A percentile compares a stretch with the other conserved stretches of the same genome.
Conservation (phyloP, 2,797 vertebrate species). For the Graptemys geographica region DNA sequence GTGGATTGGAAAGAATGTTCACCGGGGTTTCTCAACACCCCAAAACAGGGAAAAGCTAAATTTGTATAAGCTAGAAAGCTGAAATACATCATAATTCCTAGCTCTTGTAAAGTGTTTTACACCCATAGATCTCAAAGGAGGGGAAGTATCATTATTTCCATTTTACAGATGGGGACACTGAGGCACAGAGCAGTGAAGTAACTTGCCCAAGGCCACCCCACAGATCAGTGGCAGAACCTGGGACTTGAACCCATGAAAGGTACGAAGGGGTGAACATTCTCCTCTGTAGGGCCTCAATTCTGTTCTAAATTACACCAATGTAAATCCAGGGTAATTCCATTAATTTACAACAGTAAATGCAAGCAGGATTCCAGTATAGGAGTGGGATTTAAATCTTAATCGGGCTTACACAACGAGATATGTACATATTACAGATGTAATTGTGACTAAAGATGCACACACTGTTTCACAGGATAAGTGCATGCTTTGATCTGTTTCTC, state of each 20-base stretch:
- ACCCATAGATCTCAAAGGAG: not conserved
- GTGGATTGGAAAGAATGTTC: too few relatives aligned
- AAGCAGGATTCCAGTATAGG: not conserved
- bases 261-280: not conserved
- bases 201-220: not conserved
- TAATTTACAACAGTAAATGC: not conserved
- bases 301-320: not conserved
- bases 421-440: not conserved
- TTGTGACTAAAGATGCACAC: not conserved
- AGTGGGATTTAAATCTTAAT: not conserved
- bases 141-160: not conserved
- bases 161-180: not conserved
- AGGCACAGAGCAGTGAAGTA: not conserved
- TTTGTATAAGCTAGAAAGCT: too few relatives aligned
- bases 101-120: too few relatives aligned
- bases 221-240: not conserved
- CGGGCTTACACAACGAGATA: not conserved
- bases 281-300: not conserved
- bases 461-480: not conserved
- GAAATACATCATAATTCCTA: too few relatives aligned
- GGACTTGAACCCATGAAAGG: not conserved
- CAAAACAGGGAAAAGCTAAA: too few relatives aligned
- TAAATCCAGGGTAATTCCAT: not conserved
- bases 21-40: too few relatives aligned
- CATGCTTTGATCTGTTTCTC: not conserved